Evolutionary conservation across 1,140 invertebrate genomes (phyloP), one percentile per base, ranked within the genome.

Genomic region (Heterodera carotae): DNA sequence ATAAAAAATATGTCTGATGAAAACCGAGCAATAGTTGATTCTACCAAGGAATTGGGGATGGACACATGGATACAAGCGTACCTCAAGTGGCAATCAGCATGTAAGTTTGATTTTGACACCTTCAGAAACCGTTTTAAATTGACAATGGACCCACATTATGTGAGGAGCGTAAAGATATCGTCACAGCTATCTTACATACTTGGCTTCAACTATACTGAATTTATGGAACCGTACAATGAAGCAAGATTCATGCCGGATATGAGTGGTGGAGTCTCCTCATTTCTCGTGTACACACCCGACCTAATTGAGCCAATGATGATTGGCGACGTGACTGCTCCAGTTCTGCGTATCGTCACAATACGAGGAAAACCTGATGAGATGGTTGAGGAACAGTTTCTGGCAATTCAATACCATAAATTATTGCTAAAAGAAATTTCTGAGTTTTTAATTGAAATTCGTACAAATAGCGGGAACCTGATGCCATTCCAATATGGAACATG

Each of bases 261-360:
- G 67, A 69, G 29, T 8, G 67, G 67, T 33, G 67, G 67, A 1
- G 67, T 69, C 1, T 72, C 70, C 18, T 72, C 70, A 18, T 66
- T 77, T 76, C 31, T 75, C 67, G 76, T 77, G 8, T 77, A 77
- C 76, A 31, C 79, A 8, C 76, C 76, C 18, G 76, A 79, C 56
- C 79, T 77, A 3, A 77, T 77, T 48, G 76, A 77, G 27, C 76
- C 76, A 25, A 59, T 77, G 59, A 27, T 31, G 29, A 71, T 77
- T 43, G 76, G 76, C 2, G 79, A 77, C 15, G 66, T 59, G 10
- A 77, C n/a, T 15, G 77, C 76, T 12, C 76, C 76, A 12, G 25
- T 77, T 10, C 22, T 77, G 22, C 76, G 76, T 33, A 79, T 76
- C 10, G 75, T 76, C n/a, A 69, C 36, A 33, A 69, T 39, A 69